Evolutionary conservation across 2,113 vertebrate species (phyloP).

Genomic region (Rana temporaria): DNA sequence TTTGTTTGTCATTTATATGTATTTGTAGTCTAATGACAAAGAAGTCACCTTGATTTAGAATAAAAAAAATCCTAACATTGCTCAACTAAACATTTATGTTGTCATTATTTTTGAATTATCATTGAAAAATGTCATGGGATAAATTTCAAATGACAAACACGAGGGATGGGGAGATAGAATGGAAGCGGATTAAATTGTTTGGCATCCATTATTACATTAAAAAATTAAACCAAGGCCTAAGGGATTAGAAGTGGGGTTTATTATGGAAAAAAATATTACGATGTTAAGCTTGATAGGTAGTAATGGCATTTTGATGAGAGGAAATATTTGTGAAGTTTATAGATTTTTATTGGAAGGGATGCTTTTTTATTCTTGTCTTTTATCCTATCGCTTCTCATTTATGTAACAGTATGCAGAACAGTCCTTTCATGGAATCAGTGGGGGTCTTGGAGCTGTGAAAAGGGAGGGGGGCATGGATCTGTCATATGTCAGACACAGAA

Average conservation of each 20-base stretch:
- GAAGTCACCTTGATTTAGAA: neutral
- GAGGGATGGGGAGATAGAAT: conserved; percentile 8
- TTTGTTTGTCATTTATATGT: too few relatives aligned
- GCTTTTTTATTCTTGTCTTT: conserved; percentile 1
- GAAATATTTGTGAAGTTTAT: conserved; percentile 4
- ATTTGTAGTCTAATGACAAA: too few relatives aligned
- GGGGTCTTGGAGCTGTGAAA: conserved; percentile 24
- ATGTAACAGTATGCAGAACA: conserved; percentile 32
- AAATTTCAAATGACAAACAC: conserved; percentile 26
- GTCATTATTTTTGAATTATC: conserved; percentile 8
- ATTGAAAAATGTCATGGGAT: conserved; percentile 11
- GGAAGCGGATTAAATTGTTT: neutral
- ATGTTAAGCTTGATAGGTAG: neutral
- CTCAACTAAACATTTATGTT: conserved; percentile 5
- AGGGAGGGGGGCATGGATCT: neutral
- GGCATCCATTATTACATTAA: conserved; percentile 34
- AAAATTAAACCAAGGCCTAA: conserved; percentile 3
- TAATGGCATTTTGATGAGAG: conserved; percentile 4
- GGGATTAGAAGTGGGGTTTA: neutral
- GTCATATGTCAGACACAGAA: conserved; percentile 18
- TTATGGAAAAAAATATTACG: conserved; percentile 6
- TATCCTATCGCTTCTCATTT: conserved; percentile 37
- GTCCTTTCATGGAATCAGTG: conserved; percentile 37
- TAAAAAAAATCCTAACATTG: conserved; percentile 8
- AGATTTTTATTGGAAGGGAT: conserved; percentile 12